Conservation (phyloP, 2,797 vertebrate species). For the Sebastes kiyomatsui region DNA sequence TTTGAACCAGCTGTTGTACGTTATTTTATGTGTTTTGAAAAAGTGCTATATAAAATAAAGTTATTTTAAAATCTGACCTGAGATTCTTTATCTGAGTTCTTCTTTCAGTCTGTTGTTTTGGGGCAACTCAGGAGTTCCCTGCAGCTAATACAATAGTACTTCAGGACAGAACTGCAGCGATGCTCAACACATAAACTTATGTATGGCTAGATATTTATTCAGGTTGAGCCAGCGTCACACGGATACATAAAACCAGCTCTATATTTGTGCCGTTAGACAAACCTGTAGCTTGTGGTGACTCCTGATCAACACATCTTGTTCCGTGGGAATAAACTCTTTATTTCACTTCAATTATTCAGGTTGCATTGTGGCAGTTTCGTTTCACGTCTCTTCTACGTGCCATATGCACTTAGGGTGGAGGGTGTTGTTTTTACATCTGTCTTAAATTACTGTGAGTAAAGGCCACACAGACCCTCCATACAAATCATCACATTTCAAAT, state of each 20-base stretch:
- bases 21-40: background rate
- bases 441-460: conserved; percentile 39
- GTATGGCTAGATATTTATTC: background rate
- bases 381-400: background rate
- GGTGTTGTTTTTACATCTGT: conserved; percentile 22
- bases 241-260: background rate
- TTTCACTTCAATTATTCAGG: conserved; percentile 1
- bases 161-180: background rate
- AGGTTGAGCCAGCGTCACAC: background rate
- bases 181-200: background rate
- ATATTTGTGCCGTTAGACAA: background rate
- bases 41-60: background rate
- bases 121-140: background rate
- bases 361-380: conserved; percentile 18
- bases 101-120: background rate
- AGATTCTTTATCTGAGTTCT: background rate
- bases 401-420: background rate
- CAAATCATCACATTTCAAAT: conserved; percentile 19
- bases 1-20: background rate
- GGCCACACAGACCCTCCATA: background rate
- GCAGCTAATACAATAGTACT: background rate
- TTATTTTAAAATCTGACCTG: background rate
- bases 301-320: background rate
- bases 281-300: background rate
- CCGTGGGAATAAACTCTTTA: background rate